Evolutionary conservation across 1,140 invertebrate genomes (phyloP).

Genomic region (Parapsyche elsis): DNA sequence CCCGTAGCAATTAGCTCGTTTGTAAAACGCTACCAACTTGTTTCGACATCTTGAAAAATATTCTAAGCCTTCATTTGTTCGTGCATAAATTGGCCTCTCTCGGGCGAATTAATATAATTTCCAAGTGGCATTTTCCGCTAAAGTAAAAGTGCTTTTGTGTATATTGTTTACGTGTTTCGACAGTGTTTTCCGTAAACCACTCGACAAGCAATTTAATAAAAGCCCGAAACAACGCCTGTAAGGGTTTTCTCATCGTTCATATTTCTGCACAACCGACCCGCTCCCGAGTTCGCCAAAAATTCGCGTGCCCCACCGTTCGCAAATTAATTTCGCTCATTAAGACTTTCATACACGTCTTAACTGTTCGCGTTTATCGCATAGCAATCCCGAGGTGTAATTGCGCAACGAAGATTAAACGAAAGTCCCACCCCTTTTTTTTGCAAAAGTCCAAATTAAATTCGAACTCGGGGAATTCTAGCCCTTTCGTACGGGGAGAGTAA

Average conservation of each 20-base stretch:
- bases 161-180: constrained; percentile 40
- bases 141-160: constrained; percentile 11
- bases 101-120: constrained; percentile 8
- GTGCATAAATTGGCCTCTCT: too few species aligned
- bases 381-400: constrained; percentile 5
- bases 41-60: neutral
- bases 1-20: too few species aligned
- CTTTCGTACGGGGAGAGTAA: neutral
- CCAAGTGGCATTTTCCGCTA: constrained; percentile 21
- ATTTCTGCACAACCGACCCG: neutral
- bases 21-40: too few species aligned
- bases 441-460: neutral
- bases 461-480: neutral
- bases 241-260: constrained; percentile 27
- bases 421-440: neutral
- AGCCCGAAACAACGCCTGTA: neutral
- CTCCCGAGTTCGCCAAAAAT: neutral
- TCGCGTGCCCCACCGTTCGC: neutral
- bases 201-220: constrained; percentile 40
- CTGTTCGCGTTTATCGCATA: constrained; percentile 10
- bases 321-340: constrained; percentile 42
- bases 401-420: constrained; percentile 19
- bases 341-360: constrained; percentile 31
- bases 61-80: neutral
- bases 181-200: constrained; percentile 41